phyloP scores from a whole-genome alignment of 2,888 invertebrate species.

The Agriopis leucophaearia region DNA sequence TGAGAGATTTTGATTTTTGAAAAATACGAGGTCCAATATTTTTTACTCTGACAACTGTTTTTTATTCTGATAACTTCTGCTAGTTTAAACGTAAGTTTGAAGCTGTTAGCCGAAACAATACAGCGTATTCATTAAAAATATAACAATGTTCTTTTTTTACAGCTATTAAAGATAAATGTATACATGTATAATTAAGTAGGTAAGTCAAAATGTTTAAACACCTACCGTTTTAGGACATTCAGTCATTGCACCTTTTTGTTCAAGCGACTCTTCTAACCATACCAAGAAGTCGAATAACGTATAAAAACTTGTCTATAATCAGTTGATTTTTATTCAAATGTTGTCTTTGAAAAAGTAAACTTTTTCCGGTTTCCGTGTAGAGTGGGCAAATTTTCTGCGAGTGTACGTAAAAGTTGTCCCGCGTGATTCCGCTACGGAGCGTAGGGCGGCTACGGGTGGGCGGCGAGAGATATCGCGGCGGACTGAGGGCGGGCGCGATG shows the following conservation, averaged over 20 bases:
- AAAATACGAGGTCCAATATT: too few relatives aligned
- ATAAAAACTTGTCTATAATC: background rate
- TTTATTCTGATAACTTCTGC: background rate
- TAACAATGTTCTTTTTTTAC: too few relatives aligned
- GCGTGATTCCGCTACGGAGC: background rate
- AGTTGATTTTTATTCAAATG: background rate
- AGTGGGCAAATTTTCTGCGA: background rate
- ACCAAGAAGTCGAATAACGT: background rate
- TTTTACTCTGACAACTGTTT: background rate
- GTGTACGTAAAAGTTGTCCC: conserved; percentile 17
- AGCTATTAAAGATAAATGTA: too few relatives aligned
- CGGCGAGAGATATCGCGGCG: conserved; percentile 64
- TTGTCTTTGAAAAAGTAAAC: background rate
- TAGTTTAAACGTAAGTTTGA: too few relatives aligned
- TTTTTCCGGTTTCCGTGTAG: background rate
- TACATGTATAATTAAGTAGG: too few relatives aligned
- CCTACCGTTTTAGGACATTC: conserved; percentile 44
- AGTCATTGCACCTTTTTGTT: conserved; percentile 20
- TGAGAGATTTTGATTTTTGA: too few relatives aligned
- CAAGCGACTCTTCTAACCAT: conserved; percentile 8
- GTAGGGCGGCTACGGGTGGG: conserved; percentile 45
- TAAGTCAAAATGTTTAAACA: background rate
- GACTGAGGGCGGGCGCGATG: conserved; percentile 65
- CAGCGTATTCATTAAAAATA: too few relatives aligned
- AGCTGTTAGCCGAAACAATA: too few relatives aligned